Evolutionary conservation across 2,113 vertebrate species (phyloP).

Genomic region (Sturnus vulgaris): DNA sequence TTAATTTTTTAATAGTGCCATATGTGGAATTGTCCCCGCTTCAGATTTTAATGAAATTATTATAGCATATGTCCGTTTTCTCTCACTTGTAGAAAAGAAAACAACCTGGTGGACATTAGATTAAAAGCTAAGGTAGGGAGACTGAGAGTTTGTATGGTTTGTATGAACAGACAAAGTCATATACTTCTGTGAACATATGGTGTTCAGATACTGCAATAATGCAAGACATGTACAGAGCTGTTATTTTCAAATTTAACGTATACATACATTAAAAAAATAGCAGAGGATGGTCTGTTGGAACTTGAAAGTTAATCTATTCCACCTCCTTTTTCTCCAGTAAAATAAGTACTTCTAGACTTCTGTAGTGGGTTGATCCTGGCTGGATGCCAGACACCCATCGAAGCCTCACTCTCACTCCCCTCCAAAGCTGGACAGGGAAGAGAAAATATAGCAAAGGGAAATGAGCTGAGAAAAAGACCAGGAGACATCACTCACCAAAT

Average conservation of each 20-base stretch:
- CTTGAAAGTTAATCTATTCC: background rate
- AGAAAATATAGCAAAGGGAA: background rate
- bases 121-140: background rate
- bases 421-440: background rate
- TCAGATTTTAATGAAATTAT: background rate
- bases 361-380: background rate
- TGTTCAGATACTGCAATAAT: background rate
- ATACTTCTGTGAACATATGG: background rate
- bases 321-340: background rate
- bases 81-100: background rate
- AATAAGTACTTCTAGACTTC: background rate
- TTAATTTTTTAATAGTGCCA: fast-evolving
- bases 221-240: background rate
- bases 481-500: background rate
- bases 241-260: background rate
- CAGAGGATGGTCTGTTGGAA: background rate
- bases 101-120: background rate
- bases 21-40: background rate
- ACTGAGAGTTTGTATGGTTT: background rate
- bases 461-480: background rate
- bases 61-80: background rate
- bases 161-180: background rate
- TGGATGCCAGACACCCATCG: background rate
- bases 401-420: background rate
- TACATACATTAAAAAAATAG: background rate